Evolutionary conservation across 2,113 vertebrate species (phyloP).

Genomic region (Leptobrachium leishanense): DNA sequence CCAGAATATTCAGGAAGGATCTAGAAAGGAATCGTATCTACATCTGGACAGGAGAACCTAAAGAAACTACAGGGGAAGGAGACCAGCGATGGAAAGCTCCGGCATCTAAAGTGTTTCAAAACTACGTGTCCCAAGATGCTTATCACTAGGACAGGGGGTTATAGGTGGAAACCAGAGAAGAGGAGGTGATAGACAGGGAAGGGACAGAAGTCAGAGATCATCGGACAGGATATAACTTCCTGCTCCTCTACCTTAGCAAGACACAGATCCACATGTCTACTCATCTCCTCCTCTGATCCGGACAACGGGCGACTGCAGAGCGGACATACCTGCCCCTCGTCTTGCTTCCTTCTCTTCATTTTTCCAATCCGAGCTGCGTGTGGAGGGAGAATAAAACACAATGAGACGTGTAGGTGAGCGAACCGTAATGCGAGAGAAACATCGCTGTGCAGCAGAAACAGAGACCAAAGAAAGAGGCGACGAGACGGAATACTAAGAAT

Average conservation of each 20-base stretch:
- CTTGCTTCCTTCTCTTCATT: conserved; percentile 99
- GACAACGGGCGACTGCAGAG: conserved; percentile 95
- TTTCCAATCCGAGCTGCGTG: conserved; percentile 96
- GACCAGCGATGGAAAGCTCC: no score
- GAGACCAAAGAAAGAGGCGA: not conserved
- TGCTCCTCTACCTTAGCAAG: conserved; percentile 95
- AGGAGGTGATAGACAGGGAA: conserved; percentile 53
- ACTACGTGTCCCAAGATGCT: no score
- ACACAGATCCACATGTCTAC: conserved; percentile 99
- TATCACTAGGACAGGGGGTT: no score
- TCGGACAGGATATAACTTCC: conserved; percentile 48
- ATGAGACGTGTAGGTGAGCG: not conserved
- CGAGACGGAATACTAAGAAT: no score
- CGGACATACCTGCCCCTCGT: conserved; percentile 99
- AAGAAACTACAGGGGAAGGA: no score
- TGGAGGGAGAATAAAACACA: conserved; percentile 49
- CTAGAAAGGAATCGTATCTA: no score
- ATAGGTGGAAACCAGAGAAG: conserved; percentile 6
- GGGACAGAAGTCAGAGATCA: conserved; percentile 27
- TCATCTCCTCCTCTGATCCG: conserved; percentile 99
- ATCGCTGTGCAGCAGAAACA: not conserved
- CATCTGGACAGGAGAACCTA: no score
- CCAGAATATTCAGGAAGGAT: not conserved
- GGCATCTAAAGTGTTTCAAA: no score
- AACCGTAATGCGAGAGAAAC: no score